These are phyloP conservation scores for Microcebus jonahi DNA, from an alignment of 2,113 vertebrate species.

Conservation along the genomic window DNA sequence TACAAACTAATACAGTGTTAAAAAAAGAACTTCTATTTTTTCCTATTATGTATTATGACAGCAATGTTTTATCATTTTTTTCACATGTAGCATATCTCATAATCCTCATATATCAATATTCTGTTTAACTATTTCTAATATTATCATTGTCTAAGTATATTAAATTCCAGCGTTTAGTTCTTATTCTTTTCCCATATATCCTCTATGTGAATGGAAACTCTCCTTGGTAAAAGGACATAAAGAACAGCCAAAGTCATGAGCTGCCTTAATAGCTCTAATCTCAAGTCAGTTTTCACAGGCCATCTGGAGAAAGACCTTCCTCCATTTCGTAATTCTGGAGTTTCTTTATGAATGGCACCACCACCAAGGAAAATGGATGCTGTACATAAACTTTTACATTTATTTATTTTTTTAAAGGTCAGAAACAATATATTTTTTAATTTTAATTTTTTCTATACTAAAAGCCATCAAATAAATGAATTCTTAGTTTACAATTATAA, in stretches of 20 bases:
- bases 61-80: neutral
- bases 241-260: neutral
- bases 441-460: too few relatives aligned
- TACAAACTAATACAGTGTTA: neutral
- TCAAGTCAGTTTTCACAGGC: neutral
- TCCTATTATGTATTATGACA: neutral
- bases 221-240: neutral
- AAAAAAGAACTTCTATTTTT: neutral
- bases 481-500: neutral
- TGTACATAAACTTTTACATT: neutral
- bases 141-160: neutral
- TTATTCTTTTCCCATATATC: neutral
- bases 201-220: neutral
- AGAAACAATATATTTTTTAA: too few relatives aligned
- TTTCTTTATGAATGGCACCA: neutral
- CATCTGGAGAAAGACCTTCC: too few relatives aligned
- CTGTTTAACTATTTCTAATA: neutral
- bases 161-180: neutral
- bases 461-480: too few relatives aligned
- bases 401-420: too few relatives aligned
- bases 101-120: neutral
- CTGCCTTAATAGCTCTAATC: too few relatives aligned
- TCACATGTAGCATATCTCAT: neutral
- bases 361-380: neutral
- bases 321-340: neutral